Evolutionary conservation across 1,140 invertebrate genomes (phyloP), one percentile per base, ranked within the genome.

Genomic region (Andrena cerasifolii): DNA sequence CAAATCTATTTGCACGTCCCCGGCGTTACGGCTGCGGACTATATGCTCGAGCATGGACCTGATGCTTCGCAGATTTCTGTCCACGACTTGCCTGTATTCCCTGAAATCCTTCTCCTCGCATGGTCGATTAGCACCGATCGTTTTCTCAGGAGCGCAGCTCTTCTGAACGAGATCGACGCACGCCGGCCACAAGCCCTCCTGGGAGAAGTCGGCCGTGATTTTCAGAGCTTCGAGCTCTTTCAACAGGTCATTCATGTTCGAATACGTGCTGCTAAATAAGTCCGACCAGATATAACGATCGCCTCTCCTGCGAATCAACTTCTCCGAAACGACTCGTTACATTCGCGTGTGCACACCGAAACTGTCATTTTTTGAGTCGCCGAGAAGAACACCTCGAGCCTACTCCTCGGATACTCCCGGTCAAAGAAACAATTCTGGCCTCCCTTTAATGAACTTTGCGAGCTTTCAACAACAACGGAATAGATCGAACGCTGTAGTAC

Each of bases 31-130:
- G 56, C 5, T 66, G 12, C 51, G 18, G 24, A 84, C 31, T 21
- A 90, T 80, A 61, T 85, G 70, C 31, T 88, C 67, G 18, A 91
- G 53, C 36, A 89, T 84, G 12, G 53, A 65, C 10, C 53, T 79
- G 12, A 92, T 80, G 45, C 80, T 77, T 26, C 68, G 45, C 18
- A 93, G 76, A 72, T 92, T 91, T 62, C 80, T 78, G 33, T 89
- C 80, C 6, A 93, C 59, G 0, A 65, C 78, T 2, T 74, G 71
- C 78, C 68, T 85, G 33, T 87, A 92, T 0, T 92, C 86, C 70
- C 75, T 61, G 73, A 89, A 93, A 58, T 93, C 92, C 24, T 89
- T 81, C 72, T 92, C 88, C 18, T 71, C 78, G 18, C 84, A 90
- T 6, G 91, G 91, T 47, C 88, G 76, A 6, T 82, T 65, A 10